Conservation (phyloP, 2,888 invertebrate species). For the Pherbina coryleti region DNA sequence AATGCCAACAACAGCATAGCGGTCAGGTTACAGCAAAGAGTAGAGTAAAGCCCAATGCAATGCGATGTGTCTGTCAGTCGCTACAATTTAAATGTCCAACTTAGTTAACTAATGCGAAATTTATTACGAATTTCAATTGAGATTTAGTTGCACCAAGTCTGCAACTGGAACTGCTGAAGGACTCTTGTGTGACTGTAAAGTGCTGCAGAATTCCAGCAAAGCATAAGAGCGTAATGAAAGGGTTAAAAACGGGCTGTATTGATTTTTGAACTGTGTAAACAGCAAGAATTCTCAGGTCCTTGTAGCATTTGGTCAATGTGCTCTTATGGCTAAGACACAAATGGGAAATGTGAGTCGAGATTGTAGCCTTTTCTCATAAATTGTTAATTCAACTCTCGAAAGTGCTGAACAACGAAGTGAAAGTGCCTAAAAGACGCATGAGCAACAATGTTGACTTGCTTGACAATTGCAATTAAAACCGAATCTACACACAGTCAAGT, state of each 20-base stretch:
- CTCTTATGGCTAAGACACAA: too few relatives aligned
- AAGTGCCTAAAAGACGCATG: neutral
- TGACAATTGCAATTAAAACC: conserved; percentile 17
- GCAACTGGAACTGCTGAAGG: neutral
- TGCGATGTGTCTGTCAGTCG: conserved; percentile 51
- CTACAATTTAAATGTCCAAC: conserved; percentile 61
- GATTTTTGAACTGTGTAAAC: neutral
- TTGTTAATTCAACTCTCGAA: neutral
- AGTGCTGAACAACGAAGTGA: neutral
- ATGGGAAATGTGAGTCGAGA: neutral
- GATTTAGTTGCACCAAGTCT: neutral
- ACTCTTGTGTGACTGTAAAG: neutral
- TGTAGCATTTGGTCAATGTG: neutral
- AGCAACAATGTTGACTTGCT: neutral
- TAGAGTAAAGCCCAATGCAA: conserved; percentile 26
- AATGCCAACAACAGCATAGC: neutral
- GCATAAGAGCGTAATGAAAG: neutral
- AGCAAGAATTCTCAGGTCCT: neutral
- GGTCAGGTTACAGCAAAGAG: neutral
- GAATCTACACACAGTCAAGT: neutral
- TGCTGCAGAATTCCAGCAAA: too few relatives aligned
- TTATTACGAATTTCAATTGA: conserved; percentile 59
- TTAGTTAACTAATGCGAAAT: conserved; percentile 63
- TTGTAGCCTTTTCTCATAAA: neutral
- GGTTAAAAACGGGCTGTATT: neutral